A percentile compares a stretch with the other conserved stretches of the same genome.
These are phyloP conservation scores for Ruditapes philippinarum DNA, from an alignment of 1,140 invertebrate genomes.

Conservation along the genomic window DNA sequence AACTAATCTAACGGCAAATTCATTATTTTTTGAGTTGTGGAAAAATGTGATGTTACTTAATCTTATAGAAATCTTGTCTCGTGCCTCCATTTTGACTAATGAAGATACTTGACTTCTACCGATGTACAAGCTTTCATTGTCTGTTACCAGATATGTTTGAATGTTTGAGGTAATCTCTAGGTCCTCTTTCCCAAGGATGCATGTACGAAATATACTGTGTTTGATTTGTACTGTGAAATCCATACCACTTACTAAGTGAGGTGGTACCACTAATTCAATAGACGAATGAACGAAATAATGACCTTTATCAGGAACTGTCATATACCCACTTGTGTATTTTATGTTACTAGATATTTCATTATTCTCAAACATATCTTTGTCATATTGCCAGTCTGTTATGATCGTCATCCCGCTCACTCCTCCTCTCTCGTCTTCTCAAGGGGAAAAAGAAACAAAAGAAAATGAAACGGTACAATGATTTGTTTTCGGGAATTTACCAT, in stretches of 20 bases:
- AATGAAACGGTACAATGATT: no score
- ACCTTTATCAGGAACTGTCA: background rate
- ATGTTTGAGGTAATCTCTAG: background rate
- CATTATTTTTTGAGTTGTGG: background rate
- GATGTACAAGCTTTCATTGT: background rate
- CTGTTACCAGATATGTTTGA: background rate
- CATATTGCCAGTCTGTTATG: background rate
- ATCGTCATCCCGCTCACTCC: no score
- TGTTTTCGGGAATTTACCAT: no score
- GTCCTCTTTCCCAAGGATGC: background rate
- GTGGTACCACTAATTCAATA: background rate
- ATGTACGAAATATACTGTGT: background rate
- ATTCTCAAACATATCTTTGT: background rate
- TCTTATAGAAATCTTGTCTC: slow-evolving; percentile 21
- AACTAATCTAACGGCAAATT: slow-evolving; percentile 19
- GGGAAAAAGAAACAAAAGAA: no score
- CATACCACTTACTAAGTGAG: background rate
- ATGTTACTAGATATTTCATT: background rate
- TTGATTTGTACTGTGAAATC: background rate
- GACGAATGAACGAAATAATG: slow-evolving; percentile 5
- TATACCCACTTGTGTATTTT: background rate
- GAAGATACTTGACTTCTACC: background rate
- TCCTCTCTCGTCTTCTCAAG: no score
- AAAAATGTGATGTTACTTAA: background rate
- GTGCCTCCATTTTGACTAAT: background rate